These are phyloP conservation scores for Geopemphigus sp. DNA, from an alignment of 1,140 invertebrate species.

Conservation along the genomic window DNA sequence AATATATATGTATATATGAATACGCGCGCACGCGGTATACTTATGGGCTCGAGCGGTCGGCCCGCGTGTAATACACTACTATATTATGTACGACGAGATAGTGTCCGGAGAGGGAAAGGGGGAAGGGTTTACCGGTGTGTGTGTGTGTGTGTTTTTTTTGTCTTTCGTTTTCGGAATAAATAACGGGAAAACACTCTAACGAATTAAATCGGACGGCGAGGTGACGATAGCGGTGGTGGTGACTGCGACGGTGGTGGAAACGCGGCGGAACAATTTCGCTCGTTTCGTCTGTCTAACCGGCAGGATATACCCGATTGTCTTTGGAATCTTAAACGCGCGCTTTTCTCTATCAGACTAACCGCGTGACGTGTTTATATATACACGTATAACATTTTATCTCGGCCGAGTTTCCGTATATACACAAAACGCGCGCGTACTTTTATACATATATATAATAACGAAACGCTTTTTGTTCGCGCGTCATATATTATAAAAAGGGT, in stretches of 20 bases:
- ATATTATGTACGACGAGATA: too few relatives aligned
- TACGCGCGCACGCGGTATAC: background rate
- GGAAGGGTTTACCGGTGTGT: background rate
- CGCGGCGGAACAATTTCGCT: too few relatives aligned
- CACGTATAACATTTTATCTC: background rate
- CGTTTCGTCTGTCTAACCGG: background rate
- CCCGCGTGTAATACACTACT: too few relatives aligned
- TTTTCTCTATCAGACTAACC: background rate
- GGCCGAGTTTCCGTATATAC: background rate
- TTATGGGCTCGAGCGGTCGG: too few relatives aligned
- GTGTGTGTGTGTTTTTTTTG: background rate
- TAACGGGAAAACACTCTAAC: conserved; percentile 37
- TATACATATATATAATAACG: background rate
- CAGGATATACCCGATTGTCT: conserved; percentile 11
- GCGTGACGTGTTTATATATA: background rate
- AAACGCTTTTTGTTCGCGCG: background rate
- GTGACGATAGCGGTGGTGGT: too few relatives aligned
- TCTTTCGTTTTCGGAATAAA: background rate
- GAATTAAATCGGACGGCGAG: conserved; percentile 16
- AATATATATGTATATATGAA: too few relatives aligned
- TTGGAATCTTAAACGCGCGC: background rate
- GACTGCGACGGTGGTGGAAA: too few relatives aligned
- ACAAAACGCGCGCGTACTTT: too few relatives aligned
- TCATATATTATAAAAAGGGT: background rate
- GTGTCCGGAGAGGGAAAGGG: too few relatives aligned